These are phyloP conservation scores for Macrosoma leucophasiata DNA, from an alignment of 2,888 invertebrate genomes.

Conservation along the genomic window DNA sequence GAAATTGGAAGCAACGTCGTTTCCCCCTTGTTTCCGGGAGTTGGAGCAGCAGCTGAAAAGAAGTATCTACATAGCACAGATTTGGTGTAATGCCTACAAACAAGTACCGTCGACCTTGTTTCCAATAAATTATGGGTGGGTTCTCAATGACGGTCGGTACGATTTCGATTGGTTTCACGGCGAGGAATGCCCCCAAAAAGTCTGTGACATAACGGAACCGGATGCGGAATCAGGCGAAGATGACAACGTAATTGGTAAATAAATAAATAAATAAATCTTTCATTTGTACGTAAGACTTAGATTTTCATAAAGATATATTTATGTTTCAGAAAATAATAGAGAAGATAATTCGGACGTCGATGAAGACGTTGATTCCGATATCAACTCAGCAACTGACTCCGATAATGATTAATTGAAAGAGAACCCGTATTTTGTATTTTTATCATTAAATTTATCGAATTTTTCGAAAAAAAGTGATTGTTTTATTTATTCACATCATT, in stretches of 20 bases:
- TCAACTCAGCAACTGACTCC: constrained; percentile 2
- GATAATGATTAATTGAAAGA: constrained; percentile 8
- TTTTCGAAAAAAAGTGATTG: no score
- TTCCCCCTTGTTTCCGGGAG: constrained; percentile 21
- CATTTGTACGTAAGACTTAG: constrained; percentile 12
- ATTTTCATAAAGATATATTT: constrained; percentile 19
- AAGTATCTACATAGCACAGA: constrained; percentile 26
- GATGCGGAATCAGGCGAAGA: constrained; percentile 23
- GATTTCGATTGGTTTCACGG: constrained; percentile 28
- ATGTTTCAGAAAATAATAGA: constrained; percentile 27
- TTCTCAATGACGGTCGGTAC: constrained; percentile 25
- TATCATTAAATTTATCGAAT: no score
- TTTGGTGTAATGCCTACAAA: constrained; percentile 26
- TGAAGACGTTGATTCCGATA: constrained; percentile 4
- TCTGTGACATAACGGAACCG: constrained; percentile 22
- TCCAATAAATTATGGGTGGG: constrained; percentile 26
- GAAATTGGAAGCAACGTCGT: constrained; percentile 20
- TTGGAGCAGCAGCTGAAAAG: constrained; percentile 24
- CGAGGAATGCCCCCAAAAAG: constrained; percentile 27
- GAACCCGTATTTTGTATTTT: constrained; percentile 6
- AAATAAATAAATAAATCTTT: constrained; percentile 15
- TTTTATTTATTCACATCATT: no score
- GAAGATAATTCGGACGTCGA: constrained; percentile 26
- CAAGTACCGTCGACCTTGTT: constrained; percentile 26
- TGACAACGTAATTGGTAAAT: constrained; percentile 19